Percentiles rank a stretch among this genome's conserved stretches.
Evolutionary conservation across 2,797 vertebrate species (phyloP).

Genomic region (Melanotaenia trifasciata): DNA sequence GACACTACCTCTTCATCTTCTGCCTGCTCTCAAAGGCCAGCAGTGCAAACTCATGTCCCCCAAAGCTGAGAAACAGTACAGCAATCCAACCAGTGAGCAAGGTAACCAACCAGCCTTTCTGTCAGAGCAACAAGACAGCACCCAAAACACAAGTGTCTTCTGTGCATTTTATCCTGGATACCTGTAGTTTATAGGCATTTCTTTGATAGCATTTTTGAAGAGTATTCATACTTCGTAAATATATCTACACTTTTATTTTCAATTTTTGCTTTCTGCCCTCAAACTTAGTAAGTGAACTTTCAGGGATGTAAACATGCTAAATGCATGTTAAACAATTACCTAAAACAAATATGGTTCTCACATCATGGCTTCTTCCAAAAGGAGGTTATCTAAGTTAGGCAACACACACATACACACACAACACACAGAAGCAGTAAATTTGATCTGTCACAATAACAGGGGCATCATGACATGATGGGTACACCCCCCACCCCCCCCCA

Average conservation of each 20-base stretch:
- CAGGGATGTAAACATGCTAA: slow-evolving; percentile 63
- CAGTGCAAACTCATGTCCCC: slow-evolving; percentile 67
- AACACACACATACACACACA: slow-evolving; percentile 73
- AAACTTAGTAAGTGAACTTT: slow-evolving; percentile 46
- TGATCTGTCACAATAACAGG: slow-evolving; percentile 81
- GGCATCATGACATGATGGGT: slow-evolving; percentile 80
- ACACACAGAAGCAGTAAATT: slow-evolving; percentile 51
- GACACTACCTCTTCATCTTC: slow-evolving; percentile 86
- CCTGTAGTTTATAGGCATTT: no score
- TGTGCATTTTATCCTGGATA: not conserved
- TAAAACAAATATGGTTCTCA: slow-evolving; percentile 70
- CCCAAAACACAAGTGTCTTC: slow-evolving; percentile 23
- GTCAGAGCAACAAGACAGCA: slow-evolving; percentile 36
- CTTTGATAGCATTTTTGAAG: not conserved
- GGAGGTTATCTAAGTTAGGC: slow-evolving; percentile 69
- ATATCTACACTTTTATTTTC: not conserved
- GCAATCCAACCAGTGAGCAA: slow-evolving; percentile 52
- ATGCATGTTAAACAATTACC: slow-evolving; percentile 74
- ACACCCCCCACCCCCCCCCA: slow-evolving; percentile 32
- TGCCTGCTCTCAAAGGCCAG: slow-evolving; percentile 75
- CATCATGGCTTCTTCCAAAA: slow-evolving; percentile 56
- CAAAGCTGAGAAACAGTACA: slow-evolving; percentile 67
- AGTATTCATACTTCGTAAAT: not conserved
- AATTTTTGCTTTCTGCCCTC: slow-evolving; percentile 26
- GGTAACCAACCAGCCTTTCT: slow-evolving; percentile 44